phyloP scores from a whole-genome alignment of 1,140 invertebrate species.

The Heliconius congener region DNA sequence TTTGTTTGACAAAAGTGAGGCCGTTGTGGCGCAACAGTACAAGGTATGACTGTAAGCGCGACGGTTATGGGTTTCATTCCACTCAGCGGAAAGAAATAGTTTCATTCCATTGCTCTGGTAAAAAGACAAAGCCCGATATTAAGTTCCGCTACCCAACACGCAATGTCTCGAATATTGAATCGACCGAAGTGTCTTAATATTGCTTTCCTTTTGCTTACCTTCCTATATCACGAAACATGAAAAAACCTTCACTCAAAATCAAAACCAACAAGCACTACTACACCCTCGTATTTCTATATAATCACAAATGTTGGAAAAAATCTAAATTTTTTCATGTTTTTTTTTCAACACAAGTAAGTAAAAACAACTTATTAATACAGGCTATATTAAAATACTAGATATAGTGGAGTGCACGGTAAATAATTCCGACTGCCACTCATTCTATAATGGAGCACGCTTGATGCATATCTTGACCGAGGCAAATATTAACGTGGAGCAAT shows the following conservation, averaged over 20 bases:
- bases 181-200: not conserved
- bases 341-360: not conserved
- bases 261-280: too few relatives aligned
- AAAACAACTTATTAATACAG: not conserved
- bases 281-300: too few relatives aligned
- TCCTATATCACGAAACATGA: too few relatives aligned
- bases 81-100: not conserved
- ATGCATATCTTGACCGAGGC: slow-evolving; percentile 13
- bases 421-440: slow-evolving; percentile 13
- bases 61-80: not conserved
- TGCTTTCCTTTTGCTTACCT: too few relatives aligned
- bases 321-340: not conserved
- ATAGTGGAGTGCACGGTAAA: slow-evolving; percentile 3
- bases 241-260: too few relatives aligned
- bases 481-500: slow-evolving; percentile 7
- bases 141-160: not conserved
- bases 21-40: too few relatives aligned
- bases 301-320: not conserved
- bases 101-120: too few relatives aligned
- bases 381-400: slow-evolving; percentile 3
- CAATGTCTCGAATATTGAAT: not conserved
- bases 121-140: not conserved
- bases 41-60: not conserved
- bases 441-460: slow-evolving; percentile 9
- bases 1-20: too few relatives aligned